Conservation (phyloP, 1,140 invertebrate species). For the Megalonaias nervosa region DNA sequence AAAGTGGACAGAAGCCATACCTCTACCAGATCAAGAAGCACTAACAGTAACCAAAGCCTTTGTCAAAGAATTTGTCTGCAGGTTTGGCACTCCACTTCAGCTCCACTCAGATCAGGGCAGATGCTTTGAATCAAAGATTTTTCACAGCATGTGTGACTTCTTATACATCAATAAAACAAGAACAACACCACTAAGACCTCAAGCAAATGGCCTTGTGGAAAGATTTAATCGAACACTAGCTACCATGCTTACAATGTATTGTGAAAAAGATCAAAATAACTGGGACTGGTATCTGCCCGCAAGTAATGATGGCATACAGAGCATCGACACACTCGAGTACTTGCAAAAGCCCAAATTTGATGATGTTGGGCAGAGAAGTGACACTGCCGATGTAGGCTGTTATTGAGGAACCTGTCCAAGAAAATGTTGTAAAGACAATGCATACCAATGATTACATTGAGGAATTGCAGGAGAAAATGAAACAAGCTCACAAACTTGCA, state of each 20-base stretch:
- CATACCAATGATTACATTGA: too few species aligned
- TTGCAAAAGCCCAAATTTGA: too few species aligned
- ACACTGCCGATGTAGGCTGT: too few species aligned
- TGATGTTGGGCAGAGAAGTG: too few species aligned
- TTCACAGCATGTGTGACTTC: slow-evolving; percentile 22
- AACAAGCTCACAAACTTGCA: too few species aligned
- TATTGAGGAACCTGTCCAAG: too few species aligned
- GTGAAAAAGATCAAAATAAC: not conserved
- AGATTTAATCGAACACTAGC: not conserved
- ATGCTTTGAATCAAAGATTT: slow-evolving; percentile 34
- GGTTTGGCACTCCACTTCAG: slow-evolving; percentile 64
- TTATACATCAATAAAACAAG: slow-evolving; percentile 28
- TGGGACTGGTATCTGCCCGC: too few species aligned
- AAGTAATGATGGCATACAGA: too few species aligned
- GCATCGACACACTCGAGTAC: too few species aligned
- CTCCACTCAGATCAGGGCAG: slow-evolving; percentile 63
- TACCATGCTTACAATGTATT: slow-evolving; percentile 1
- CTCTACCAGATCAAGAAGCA: slow-evolving; percentile 49
- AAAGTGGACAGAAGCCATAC: slow-evolving; percentile 43
- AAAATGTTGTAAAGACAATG: too few species aligned
- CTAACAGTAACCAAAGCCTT: slow-evolving; percentile 59
- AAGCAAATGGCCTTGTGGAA: slow-evolving; percentile 20
- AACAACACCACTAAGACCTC: slow-evolving; percentile 3
- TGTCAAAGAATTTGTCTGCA: slow-evolving; percentile 58
- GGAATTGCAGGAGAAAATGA: too few species aligned